Conservation (phyloP, 23 tunicate species). For the Trididemnum nubilum region DNA sequence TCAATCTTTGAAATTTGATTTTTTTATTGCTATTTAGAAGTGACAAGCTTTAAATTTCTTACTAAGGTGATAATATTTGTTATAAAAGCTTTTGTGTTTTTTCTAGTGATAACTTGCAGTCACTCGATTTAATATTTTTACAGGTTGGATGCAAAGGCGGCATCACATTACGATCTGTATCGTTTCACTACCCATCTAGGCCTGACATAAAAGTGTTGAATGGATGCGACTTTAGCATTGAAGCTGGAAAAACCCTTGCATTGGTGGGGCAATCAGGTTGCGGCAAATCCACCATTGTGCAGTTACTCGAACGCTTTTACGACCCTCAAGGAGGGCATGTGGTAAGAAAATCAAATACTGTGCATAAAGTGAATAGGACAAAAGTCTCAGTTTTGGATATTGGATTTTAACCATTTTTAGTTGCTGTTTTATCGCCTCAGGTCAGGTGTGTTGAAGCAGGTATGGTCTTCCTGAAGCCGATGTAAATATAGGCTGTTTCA, state of each 20-base stretch:
- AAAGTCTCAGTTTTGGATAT: not conserved
- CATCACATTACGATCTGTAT: not conserved
- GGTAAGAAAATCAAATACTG: slow-evolving; percentile 8
- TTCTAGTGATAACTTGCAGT: too few relatives aligned
- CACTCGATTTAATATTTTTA: too few relatives aligned
- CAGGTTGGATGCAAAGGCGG: slow-evolving; percentile 19
- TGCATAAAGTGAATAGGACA: not conserved
- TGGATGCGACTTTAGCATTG: slow-evolving; percentile 37
- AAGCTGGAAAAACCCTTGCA: slow-evolving; percentile 58
- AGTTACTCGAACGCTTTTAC: slow-evolving; percentile 62
- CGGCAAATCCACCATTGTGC: slow-evolving; percentile 65
- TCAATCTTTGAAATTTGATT: too few relatives aligned
- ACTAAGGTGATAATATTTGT: too few relatives aligned
- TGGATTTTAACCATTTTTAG: not conserved
- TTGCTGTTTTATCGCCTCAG: not conserved
- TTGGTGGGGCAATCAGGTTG: slow-evolving; percentile 76
- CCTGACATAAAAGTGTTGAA: slow-evolving; percentile 50
- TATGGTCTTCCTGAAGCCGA: not conserved
- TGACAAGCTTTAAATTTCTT: too few relatives aligned
- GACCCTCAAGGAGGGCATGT: slow-evolving; percentile 55
- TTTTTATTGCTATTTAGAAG: too few relatives aligned
- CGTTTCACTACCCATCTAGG: slow-evolving; percentile 58
- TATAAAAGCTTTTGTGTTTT: too few relatives aligned
- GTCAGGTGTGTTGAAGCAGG: not conserved
- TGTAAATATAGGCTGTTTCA: too few relatives aligned